A percentile compares a stretch with the other conserved stretches of the same genome.
phyloP scores from a whole-genome alignment of 2,888 invertebrate genomes.

The Eudiplozoon nipponicum region DNA sequence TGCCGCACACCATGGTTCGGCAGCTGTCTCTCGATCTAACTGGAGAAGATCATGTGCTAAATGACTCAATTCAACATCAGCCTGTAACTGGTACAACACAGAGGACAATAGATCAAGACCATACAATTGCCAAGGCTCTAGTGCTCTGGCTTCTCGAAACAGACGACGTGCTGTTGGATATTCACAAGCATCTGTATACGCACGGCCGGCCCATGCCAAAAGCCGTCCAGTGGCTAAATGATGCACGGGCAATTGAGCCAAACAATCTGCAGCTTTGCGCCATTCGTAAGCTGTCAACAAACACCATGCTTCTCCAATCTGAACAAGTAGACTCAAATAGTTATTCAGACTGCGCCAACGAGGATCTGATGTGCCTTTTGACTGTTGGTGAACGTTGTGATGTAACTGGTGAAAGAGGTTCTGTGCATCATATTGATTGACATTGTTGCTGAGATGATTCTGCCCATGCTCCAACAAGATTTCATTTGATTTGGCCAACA shows the following conservation, averaged over 20 bases:
- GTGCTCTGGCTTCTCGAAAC: background rate
- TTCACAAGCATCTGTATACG: background rate
- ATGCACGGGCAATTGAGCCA: background rate
- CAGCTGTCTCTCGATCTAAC: background rate
- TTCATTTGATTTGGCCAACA: too few relatives aligned
- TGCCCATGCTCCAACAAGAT: too few relatives aligned
- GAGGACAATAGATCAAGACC: background rate
- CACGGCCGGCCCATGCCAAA: background rate
- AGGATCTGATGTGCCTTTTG: too few relatives aligned
- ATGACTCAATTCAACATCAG: background rate
- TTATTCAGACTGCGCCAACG: too few relatives aligned
- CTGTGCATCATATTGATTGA: too few relatives aligned
- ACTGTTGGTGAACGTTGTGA: too few relatives aligned
- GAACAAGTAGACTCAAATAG: background rate
- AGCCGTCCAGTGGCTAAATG: slow-evolving; percentile 1
- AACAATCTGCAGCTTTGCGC: background rate
- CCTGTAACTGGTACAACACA: background rate
- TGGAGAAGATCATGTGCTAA: slow-evolving; percentile 1
- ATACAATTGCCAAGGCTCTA: background rate
- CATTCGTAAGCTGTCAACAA: background rate
- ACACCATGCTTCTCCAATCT: background rate
- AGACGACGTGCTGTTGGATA: background rate
- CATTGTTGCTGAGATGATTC: too few relatives aligned
- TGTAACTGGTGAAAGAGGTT: too few relatives aligned
- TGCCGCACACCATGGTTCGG: background rate